A percentile compares a stretch with the other conserved stretches of the same genome.
Conservation (phyloP, 1,140 invertebrate genomes). For the Triops longicaudatus region DNA sequence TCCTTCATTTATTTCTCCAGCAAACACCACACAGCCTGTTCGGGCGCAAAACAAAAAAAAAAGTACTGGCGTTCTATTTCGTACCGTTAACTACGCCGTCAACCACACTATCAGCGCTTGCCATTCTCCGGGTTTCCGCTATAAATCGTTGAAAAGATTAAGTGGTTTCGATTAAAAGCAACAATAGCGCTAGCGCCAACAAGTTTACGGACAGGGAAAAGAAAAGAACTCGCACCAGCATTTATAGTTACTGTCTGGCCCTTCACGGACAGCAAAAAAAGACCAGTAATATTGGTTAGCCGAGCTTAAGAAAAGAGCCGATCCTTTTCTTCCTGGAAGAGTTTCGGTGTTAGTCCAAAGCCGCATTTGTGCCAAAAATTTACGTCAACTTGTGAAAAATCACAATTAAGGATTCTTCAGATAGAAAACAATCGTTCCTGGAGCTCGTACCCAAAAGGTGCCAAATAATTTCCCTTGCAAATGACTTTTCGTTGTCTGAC, state of each 20-base stretch:
- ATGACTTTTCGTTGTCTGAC: neutral
- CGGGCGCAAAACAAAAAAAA: too few species aligned
- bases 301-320: neutral
- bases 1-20: neutral
- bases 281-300: neutral
- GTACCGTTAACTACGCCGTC: neutral
- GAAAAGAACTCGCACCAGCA: neutral
- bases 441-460: neutral
- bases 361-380: neutral
- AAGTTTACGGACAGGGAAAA: neutral
- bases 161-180: neutral
- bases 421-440: neutral
- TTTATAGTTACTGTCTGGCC: too few species aligned
- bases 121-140: neutral
- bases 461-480: conserved; percentile 6
- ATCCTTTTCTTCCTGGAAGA: neutral
- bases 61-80: neutral
- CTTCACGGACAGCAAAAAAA: neutral
- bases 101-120: neutral
- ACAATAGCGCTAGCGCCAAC: neutral
- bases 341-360: neutral
- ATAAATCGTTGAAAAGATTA: neutral
- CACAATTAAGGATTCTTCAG: neutral
- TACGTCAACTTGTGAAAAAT: neutral
- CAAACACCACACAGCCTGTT: neutral